These are phyloP conservation scores for Cantharis lateralis DNA, from an alignment of 2,888 invertebrate genomes.

Conservation along the genomic window DNA sequence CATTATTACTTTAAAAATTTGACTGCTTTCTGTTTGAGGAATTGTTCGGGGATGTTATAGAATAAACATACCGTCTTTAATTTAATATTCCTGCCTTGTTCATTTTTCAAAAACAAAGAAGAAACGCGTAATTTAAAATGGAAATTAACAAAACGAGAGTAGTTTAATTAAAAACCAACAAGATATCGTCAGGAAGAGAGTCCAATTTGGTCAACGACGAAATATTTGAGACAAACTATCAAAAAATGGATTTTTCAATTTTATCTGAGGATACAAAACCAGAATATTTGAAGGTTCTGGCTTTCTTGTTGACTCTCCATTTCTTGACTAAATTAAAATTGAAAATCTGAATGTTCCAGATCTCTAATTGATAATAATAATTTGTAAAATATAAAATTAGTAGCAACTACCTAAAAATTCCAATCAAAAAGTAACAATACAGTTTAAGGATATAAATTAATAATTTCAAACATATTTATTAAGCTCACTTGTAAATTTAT, in stretches of 20 bases:
- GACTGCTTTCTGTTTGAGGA: not conserved
- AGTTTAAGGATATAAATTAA: not conserved
- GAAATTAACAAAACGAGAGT: not conserved
- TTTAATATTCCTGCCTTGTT: not conserved
- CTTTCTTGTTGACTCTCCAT: no score
- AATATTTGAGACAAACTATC: no score
- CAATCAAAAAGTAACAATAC: not conserved
- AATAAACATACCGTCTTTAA: not conserved
- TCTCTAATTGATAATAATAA: no score
- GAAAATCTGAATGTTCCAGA: no score
- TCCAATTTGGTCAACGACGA: no score
- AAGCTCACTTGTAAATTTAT: conserved; percentile 9
- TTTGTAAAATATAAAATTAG: no score
- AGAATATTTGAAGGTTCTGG: no score
- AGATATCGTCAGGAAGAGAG: not conserved
- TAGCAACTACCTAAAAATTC: no score
- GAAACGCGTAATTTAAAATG: not conserved
- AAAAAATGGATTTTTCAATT: no score
- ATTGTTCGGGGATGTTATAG: not conserved
- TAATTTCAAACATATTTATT: conserved; percentile 1
- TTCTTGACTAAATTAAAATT: no score
- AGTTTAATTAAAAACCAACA: not conserved
- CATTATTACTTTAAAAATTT: not conserved
- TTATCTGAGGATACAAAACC: no score
- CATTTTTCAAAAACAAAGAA: not conserved